Percentiles rank a stretch among this genome's conserved stretches.
Evolutionary conservation across 23 tunicate species (phyloP).

Genomic region (Trididemnum miniatum): DNA sequence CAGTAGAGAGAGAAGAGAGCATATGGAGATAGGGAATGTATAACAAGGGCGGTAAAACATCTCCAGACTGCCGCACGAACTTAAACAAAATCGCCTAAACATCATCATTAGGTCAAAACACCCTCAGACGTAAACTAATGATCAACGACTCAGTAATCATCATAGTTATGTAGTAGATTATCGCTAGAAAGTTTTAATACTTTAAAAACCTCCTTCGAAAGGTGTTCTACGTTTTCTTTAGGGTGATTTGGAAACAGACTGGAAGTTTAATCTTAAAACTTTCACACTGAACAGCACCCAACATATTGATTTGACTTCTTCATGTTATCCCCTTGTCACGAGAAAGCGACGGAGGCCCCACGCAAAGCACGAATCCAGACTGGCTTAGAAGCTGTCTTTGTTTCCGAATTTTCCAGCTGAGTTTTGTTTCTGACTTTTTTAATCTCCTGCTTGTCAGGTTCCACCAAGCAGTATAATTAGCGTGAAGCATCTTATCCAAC

Average conservation of each 20-base stretch:
- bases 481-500: too few species aligned
- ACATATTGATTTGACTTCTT: too few species aligned
- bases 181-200: conserved; percentile 16
- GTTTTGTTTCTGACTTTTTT: too few species aligned
- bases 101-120: neutral
- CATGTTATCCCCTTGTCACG: too few species aligned
- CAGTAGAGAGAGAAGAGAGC: conserved; percentile 82
- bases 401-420: too few species aligned
- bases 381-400: too few species aligned
- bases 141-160: neutral
- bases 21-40: conserved; percentile 85
- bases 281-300: too few species aligned
- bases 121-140: conserved; percentile 99
- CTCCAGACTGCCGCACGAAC: conserved; percentile 83
- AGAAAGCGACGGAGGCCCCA: too few species aligned
- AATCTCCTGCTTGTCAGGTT: too few species aligned
- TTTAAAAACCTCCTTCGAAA: neutral
- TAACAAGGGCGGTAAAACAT: conserved; percentile 75
- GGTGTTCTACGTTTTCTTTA: conserved; percentile 2
- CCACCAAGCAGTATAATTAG: too few species aligned
- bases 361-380: too few species aligned
- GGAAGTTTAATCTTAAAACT: neutral
- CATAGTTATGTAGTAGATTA: conserved; percentile 12
- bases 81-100: conserved; percentile 77
- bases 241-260: neutral